These are phyloP conservation scores for Phragmatobia fuliginosa DNA, from an alignment of 2,888 invertebrate genomes.

Conservation along the genomic window DNA sequence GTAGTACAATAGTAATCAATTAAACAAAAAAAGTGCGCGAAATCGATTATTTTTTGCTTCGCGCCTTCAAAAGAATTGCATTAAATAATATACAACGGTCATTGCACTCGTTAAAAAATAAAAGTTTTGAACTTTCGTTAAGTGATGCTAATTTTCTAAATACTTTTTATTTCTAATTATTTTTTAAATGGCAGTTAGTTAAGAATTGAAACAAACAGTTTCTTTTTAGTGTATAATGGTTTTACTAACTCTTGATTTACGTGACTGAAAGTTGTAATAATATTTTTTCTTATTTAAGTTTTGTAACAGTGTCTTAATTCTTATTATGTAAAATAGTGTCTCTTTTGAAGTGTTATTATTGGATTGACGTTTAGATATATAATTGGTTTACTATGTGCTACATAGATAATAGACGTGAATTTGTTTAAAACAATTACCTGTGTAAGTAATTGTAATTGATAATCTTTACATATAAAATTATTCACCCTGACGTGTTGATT, in stretches of 20 bases:
- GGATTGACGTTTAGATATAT: no score
- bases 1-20: not conserved
- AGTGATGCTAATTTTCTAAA: slow-evolving; percentile 21
- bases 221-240: slow-evolving; percentile 34
- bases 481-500: no score
- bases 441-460: no score
- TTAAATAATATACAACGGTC: slow-evolving; percentile 13
- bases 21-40: slow-evolving; percentile 1
- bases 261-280: not conserved
- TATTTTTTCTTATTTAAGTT: slow-evolving; percentile 7
- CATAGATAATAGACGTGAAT: no score
- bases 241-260: slow-evolving; percentile 14
- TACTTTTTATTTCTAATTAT: slow-evolving; percentile 26
- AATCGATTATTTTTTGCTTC: slow-evolving; percentile 15
- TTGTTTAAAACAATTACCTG: no score
- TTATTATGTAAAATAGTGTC: not conserved
- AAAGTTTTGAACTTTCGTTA: slow-evolving; percentile 17
- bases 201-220: slow-evolving; percentile 27
- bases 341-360: no score
- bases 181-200: slow-evolving; percentile 22
- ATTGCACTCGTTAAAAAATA: slow-evolving; percentile 16
- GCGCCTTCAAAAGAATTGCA: not conserved
- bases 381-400: no score
- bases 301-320: not conserved
- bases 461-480: no score